Evolutionary conservation across 1,140 invertebrate species (phyloP), one percentile per base, ranked within the genome.

Genomic region (Pseudoatta argentina): DNA sequence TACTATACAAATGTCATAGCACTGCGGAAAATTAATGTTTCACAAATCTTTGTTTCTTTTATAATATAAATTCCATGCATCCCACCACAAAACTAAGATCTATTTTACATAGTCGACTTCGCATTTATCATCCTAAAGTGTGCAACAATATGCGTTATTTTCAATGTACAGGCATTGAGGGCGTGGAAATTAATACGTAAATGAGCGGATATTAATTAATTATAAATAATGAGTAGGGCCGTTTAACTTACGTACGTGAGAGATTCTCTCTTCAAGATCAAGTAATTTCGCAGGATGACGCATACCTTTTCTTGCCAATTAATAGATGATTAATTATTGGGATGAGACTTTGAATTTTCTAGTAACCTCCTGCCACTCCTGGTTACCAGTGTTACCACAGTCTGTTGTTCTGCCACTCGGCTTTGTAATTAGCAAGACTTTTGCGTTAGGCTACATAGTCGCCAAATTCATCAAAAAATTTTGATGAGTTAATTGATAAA

Each of bases 251-350:
- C 72, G 64, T 81, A 75, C 63, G 55, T 83, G 67, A 77, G 64
- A 77, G 59, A 78, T 66, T 71, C 64, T 73, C 88, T 79, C 82
- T 86, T 86, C 82, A 91, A 91, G 93, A 93, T 91, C 89, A 87
- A 88, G 89, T 88, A 93, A 93, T 92, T 92, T 88, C 82, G 57
- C 30, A 85, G 87, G 90, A 94, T 92, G 91, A 92, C 91, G 87
- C 89, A 88, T 81, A 89, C 88, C 93, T 94, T 93, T 93, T 92
- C 90, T 93, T 94, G 91, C 91, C 92, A 94, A 94, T 94, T 94
- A 94, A 94, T 94, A 91, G 87, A 92, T 94, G 93, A 94, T 94
- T 94, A 94, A 94, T 94, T 93, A 92, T 86, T 69, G 69, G 73
- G 91, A 93, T 93, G 93, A 94, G 93, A 93, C 92, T 93, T 86